Base-by-base conservation (phyloP, 2,888 invertebrate species). In the Ochropleura leucogaster region DNA sequence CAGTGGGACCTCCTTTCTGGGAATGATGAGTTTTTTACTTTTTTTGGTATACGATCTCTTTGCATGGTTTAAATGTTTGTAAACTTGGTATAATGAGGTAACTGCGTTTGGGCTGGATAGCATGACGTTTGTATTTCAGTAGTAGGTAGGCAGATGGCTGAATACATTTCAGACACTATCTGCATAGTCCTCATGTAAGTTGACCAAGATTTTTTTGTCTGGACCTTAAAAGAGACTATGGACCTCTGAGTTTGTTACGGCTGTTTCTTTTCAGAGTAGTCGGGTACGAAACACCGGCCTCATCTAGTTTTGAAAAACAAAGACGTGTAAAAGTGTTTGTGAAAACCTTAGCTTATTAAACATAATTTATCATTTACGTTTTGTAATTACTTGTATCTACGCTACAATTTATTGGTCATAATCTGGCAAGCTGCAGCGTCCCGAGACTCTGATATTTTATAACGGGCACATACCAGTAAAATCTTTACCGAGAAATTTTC, bases 1-100 rank as follows among this genome's bases (percentile, higher is more conserved):
- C 79, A 7, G 72, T 72, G 81, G 85, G 83, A 86, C 88, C 88
- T 87, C 86, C 88, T 87, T 89, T 88, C 86, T 83, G 73, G 85
- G 87, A 89, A 86, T 79, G 10, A 78, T 79, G 74, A 71, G 62
- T 65, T 77, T 87, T 85, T 87, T 85, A 83, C 74, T 16, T 60
- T 82, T 72, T 80, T 86, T 87, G 30, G 63, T 87, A 85, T 65
- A 53, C 62, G 62, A 85, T 71, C 77, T 82, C 82, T 85, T 82
- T 82, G 85, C 85, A 72, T 68, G 82, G 82, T 73, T n/a, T 82
- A 57, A 74, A 85, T 71, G 68, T 83, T 62, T 82, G 85, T 85
- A 64, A 82, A 85, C 69, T 82, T 71, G 0, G 57, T 59, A 42
- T 85, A 83, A 83, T 85, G 87, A 85, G 72, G 20, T 60, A 62